A percentile compares a stretch with the other conserved stretches of the same genome.
These are phyloP conservation scores for Hoplodrina ambigua DNA, from an alignment of 2,888 invertebrate species.

Conservation along the genomic window DNA sequence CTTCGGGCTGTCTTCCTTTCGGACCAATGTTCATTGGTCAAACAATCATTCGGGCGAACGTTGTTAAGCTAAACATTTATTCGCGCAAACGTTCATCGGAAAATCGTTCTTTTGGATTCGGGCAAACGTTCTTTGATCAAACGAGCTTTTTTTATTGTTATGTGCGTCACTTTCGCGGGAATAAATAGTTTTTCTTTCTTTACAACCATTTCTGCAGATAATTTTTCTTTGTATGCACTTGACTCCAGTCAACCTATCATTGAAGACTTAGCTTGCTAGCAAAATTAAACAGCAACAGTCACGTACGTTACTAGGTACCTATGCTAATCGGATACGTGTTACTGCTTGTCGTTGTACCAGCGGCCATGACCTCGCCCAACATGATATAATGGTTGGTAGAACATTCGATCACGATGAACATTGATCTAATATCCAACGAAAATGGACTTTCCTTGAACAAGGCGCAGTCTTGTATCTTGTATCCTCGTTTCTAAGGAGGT, in stretches of 20 bases:
- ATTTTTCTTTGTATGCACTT: not conserved
- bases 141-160: no score
- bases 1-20: no score
- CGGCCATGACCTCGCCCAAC: slow-evolving; percentile 38
- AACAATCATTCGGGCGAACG: no score
- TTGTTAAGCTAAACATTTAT: no score
- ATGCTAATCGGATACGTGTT: slow-evolving; percentile 40
- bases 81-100: no score
- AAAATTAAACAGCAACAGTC: slow-evolving; percentile 6
- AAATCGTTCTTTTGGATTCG: no score
- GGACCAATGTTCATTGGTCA: no score
- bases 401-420: not conserved
- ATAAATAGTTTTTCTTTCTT: no score
- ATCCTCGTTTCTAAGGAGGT: no score
- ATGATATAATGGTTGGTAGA: not conserved
- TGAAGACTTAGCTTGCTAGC: slow-evolving; percentile 7
- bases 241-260: not conserved
- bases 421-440: slow-evolving; percentile 1
- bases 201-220: not conserved
- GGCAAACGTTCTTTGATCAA: no score
- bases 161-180: no score
- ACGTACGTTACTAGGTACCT: slow-evolving; percentile 12
- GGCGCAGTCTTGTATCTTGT: no score
- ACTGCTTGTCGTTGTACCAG: slow-evolving; percentile 32
- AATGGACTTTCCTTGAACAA: slow-evolving; percentile 1